Conservation (phyloP, 2,888 invertebrate species). For the Cremastinae sp. region DNA sequence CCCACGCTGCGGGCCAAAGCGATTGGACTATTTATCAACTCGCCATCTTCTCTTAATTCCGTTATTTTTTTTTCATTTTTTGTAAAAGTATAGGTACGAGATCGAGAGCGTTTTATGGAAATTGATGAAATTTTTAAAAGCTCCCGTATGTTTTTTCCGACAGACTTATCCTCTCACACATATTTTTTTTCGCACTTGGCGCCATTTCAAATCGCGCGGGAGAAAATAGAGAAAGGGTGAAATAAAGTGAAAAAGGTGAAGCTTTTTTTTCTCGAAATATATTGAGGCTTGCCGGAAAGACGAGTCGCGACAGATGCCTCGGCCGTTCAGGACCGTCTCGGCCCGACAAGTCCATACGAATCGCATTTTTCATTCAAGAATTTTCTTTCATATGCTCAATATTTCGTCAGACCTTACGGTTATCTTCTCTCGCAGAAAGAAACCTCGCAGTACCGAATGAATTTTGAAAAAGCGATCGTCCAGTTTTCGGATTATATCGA, state of each 20-base stretch:
- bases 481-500: too few relatives aligned
- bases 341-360: conserved; percentile 1
- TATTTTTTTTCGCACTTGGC: conserved; percentile 26
- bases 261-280: background rate
- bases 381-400: too few relatives aligned
- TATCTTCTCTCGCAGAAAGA: too few relatives aligned
- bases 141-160: conserved; percentile 30
- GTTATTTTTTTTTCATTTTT: background rate
- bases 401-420: too few relatives aligned
- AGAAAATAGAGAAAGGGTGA: conserved; percentile 5
- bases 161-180: conserved; percentile 3
- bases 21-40: background rate
- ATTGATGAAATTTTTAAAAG: too few relatives aligned
- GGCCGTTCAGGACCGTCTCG: conserved; percentile 16
- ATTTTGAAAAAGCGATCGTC: too few relatives aligned
- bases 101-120: background rate
- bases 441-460: too few relatives aligned
- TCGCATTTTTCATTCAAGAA: conserved; percentile 1
- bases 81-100: background rate
- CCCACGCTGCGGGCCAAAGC: background rate
- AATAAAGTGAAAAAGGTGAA: background rate
- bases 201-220: conserved; percentile 11
- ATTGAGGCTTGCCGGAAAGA: conserved; percentile 8
- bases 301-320: conserved; percentile 31
- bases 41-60: background rate